A percentile compares a stretch with the other conserved stretches of the same genome.
phyloP scores from a whole-genome alignment of 1,140 invertebrate genomes.

The Papilio glaucus region DNA sequence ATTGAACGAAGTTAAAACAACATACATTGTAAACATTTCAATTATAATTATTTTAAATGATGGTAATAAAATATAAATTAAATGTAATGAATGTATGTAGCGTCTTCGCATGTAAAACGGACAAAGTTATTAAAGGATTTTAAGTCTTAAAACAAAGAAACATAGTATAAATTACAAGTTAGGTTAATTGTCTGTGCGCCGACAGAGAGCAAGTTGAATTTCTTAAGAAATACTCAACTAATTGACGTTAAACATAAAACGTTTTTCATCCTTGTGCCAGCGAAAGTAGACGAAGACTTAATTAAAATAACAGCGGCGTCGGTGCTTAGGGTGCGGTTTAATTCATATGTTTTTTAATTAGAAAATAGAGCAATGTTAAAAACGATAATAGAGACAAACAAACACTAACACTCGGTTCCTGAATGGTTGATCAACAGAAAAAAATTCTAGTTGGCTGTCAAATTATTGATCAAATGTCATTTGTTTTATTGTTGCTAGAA shows the following conservation, averaged over 20 bases:
- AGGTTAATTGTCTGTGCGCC: neutral
- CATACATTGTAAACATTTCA: neutral
- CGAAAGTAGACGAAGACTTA: constrained; percentile 44
- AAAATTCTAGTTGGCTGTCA: no score
- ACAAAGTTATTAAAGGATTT: neutral
- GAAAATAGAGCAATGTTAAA: neutral
- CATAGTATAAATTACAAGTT: neutral
- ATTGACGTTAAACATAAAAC: constrained; percentile 69
- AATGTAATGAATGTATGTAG: neutral
- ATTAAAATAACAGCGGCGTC: constrained; percentile 40
- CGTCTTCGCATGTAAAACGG: neutral
- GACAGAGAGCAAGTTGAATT: constrained; percentile 39
- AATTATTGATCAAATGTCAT: no score
- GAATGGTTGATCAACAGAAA: no score
- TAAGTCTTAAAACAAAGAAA: neutral
- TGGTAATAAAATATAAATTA: constrained; percentile 7
- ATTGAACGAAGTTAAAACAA: no score
- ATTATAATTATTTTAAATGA: neutral
- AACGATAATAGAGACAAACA: no score
- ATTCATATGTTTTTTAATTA: neutral
- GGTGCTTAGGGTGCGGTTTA: constrained; percentile 8
- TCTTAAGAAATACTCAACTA: constrained; percentile 53
- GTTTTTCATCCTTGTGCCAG: constrained; percentile 65
- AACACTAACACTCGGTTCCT: no score
- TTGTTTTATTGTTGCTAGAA: no score